Conservation (phyloP, 2,888 invertebrate species). For the Troglohyphantes excavatus region DNA sequence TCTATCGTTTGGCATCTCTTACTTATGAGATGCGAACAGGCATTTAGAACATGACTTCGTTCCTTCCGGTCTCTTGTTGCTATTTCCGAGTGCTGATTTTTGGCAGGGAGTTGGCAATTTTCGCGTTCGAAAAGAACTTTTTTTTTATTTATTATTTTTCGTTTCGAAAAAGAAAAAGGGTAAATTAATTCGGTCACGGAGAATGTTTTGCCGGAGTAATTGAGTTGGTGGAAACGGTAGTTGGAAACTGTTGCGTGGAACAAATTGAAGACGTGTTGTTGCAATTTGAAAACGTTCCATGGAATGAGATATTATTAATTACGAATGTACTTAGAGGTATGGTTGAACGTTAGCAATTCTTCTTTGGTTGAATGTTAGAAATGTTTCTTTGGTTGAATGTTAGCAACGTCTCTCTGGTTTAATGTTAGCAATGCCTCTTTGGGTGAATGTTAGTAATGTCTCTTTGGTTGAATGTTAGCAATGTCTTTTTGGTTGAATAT, state of each 20-base stretch:
- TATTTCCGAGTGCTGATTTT: constrained; percentile 9
- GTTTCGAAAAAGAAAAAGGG: not conserved
- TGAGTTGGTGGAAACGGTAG: not conserved
- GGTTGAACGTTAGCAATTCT: no score
- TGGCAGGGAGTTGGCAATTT: not conserved
- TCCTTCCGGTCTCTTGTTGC: constrained; percentile 9
- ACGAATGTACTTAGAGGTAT: no score
- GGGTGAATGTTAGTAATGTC: no score
- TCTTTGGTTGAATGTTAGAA: no score
- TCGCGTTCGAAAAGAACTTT: not conserved
- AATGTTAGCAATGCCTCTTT: no score
- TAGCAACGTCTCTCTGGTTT: no score
- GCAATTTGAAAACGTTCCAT: not conserved
- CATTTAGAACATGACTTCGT: not conserved
- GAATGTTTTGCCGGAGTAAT: not conserved
- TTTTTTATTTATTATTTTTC: no score
- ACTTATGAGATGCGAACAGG: not conserved
- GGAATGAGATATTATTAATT: not conserved
- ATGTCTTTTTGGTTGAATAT: no score
- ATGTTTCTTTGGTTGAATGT: no score
- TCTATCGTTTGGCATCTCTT: not conserved
- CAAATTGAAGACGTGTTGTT: not conserved
- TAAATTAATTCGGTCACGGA: constrained; percentile 4
- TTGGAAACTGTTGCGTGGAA: constrained; percentile 1
- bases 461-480: no score